Conservation (phyloP, 2,113 vertebrate species). For the Vimba vimba region DNA sequence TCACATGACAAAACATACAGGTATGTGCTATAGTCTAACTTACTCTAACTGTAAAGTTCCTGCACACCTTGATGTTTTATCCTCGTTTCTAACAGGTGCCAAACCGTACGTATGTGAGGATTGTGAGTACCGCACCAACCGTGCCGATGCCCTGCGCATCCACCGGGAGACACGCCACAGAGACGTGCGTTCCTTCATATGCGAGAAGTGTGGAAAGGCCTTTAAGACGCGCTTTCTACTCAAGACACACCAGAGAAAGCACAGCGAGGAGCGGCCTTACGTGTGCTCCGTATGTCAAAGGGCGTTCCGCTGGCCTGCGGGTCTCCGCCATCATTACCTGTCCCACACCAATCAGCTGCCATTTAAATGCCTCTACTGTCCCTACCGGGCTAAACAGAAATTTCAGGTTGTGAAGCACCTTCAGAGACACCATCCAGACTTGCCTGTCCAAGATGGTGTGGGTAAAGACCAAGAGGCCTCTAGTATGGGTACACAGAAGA, state of each 20-base stretch:
- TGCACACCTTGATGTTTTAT: background rate
- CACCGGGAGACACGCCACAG: slow-evolving; percentile 90
- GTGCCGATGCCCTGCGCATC: slow-evolving; percentile 87
- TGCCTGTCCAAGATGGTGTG: slow-evolving; percentile 81
- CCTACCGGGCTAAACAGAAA: slow-evolving; percentile 94
- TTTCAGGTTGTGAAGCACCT: slow-evolving; percentile 94
- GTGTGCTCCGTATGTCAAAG: slow-evolving; percentile 85
- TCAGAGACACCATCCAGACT: slow-evolving; percentile 84
- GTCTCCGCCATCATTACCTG: slow-evolving; percentile 93
- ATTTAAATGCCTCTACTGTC: slow-evolving; percentile 90
- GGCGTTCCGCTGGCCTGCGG: slow-evolving; percentile 93
- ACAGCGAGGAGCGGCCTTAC: slow-evolving; percentile 88
- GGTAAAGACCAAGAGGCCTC: slow-evolving; percentile 80
- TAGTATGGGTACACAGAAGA: slow-evolving; percentile 79
- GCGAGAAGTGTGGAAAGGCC: slow-evolving; percentile 95
- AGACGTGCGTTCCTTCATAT: slow-evolving; percentile 88
- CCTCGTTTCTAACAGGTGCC: slow-evolving; percentile 75
- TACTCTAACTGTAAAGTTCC: background rate
- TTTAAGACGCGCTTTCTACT: slow-evolving; percentile 96
- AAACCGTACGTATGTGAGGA: slow-evolving; percentile 88
- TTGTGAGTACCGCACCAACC: slow-evolving; percentile 92
- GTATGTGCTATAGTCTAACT: slow-evolving; percentile 66
- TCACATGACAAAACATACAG: slow-evolving; percentile 98
- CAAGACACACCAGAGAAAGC: slow-evolving; percentile 92
- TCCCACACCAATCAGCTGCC: slow-evolving; percentile 92